These are phyloP conservation scores for Nothocercus nigrocapillus DNA, from an alignment of 2,113 vertebrate genomes.

Conservation along the genomic window DNA sequence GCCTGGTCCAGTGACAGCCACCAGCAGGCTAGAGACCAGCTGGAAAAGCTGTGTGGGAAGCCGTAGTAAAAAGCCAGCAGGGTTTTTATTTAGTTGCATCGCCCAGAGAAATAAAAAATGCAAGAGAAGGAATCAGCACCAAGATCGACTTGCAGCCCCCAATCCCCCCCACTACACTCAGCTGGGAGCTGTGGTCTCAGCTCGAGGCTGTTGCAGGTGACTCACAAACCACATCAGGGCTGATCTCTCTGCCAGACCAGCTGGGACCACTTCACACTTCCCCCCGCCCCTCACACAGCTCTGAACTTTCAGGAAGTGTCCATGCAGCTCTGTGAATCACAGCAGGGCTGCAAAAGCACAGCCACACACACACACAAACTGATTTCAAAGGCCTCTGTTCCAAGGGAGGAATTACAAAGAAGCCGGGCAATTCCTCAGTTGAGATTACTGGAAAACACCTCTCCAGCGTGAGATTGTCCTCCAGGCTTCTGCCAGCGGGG, in stretches of 20 bases:
- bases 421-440: background rate
- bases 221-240: background rate
- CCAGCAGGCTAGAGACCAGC: background rate
- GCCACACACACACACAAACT: background rate
- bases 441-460: background rate
- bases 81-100: background rate
- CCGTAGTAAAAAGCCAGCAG: background rate
- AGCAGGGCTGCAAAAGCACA: background rate
- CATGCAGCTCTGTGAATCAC: background rate
- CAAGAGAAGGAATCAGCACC: background rate
- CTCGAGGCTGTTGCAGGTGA: background rate
- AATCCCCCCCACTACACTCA: background rate
- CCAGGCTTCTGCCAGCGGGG: background rate
- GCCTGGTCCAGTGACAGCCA: background rate
- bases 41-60: background rate
- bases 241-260: constrained; percentile 7
- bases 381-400: background rate
- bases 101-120: background rate
- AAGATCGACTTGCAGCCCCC: background rate
- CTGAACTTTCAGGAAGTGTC: background rate
- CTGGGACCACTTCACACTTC: background rate
- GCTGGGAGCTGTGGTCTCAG: background rate
- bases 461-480: background rate
- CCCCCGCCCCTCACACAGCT: constrained; percentile 3
- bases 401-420: background rate